A percentile compares a stretch with the other conserved stretches of the same genome.
Conservation (phyloP, 2,888 invertebrate species). For the Acronicta alni region DNA sequence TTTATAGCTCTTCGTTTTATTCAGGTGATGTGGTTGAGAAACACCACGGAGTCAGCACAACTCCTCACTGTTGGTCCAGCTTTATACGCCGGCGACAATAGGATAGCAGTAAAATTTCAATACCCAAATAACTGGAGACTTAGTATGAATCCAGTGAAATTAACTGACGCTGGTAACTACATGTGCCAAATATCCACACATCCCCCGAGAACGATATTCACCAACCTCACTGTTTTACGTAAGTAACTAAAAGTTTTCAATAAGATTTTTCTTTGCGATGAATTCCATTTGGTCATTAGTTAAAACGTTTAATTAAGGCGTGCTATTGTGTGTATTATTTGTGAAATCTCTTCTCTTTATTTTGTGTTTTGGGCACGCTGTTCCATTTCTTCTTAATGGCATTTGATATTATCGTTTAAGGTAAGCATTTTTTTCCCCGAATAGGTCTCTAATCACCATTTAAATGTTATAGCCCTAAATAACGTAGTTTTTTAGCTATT, state of each 20-base stretch:
- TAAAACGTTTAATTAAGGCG: slow-evolving; percentile 34
- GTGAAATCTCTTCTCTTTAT: slow-evolving; percentile 13
- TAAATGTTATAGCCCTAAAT: slow-evolving; percentile 32
- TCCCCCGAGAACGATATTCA: slow-evolving; percentile 93
- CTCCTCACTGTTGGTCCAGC: slow-evolving; percentile 91
- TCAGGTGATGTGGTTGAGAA: slow-evolving; percentile 92
- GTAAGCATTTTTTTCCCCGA: slow-evolving; percentile 23
- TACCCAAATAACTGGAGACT: slow-evolving; percentile 93
- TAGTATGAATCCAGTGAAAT: slow-evolving; percentile 92
- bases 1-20: background rate
- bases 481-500: slow-evolving; percentile 31
- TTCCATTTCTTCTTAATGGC: slow-evolving; percentile 39
- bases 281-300: slow-evolving; percentile 10
- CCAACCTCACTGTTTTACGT: slow-evolving; percentile 93
- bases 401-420: slow-evolving; percentile 59
- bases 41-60: slow-evolving; percentile 90
- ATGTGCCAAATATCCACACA: slow-evolving; percentile 95
- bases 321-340: slow-evolving; percentile 38
- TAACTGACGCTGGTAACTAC: slow-evolving; percentile 92
- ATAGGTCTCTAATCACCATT: slow-evolving; percentile 42
- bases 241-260: slow-evolving; percentile 68
- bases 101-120: slow-evolving; percentile 91
- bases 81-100: slow-evolving; percentile 90
- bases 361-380: slow-evolving; percentile 26
- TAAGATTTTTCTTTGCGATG: slow-evolving; percentile 1